A percentile compares a stretch with the other conserved stretches of the same genome.
Conservation (phyloP, 2,113 vertebrate genomes). For the Chlorodrepanis virens region DNA sequence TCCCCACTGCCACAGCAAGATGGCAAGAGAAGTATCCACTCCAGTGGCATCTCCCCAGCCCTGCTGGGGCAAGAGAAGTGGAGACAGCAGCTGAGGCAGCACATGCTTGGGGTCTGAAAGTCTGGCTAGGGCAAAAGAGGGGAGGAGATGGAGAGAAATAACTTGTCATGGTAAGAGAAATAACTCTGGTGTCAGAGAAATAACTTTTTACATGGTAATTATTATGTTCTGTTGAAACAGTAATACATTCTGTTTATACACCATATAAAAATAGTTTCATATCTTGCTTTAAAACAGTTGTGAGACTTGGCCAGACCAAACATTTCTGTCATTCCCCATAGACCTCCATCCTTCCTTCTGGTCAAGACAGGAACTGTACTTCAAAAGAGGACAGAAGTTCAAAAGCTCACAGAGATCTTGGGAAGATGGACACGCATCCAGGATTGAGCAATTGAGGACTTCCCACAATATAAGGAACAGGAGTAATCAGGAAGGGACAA, state of each 20-base stretch:
- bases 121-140: not conserved
- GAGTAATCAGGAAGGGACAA: not conserved
- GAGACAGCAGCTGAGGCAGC: not conserved
- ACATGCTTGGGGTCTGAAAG: not conserved
- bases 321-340: not conserved
- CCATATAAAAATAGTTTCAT: not conserved
- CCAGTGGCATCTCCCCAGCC: not conserved
- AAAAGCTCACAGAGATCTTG: not conserved
- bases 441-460: not conserved
- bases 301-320: not conserved
- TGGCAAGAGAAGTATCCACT: rapidly evolving
- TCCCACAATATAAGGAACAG: not conserved
- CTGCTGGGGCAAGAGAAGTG: not conserved
- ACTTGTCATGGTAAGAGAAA: not conserved
- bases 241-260: not conserved
- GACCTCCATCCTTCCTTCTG: not conserved
- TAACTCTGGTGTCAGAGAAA: not conserved
- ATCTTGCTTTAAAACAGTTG: not conserved
- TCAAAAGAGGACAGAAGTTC: not conserved
- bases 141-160: not conserved
- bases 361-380: not conserved
- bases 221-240: not conserved
- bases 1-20: not conserved
- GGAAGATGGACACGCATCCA: not conserved
- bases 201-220: not conserved